Evolutionary conservation across 2,113 vertebrate species (phyloP).

Genomic region (Oryzias curvinotus): DNA sequence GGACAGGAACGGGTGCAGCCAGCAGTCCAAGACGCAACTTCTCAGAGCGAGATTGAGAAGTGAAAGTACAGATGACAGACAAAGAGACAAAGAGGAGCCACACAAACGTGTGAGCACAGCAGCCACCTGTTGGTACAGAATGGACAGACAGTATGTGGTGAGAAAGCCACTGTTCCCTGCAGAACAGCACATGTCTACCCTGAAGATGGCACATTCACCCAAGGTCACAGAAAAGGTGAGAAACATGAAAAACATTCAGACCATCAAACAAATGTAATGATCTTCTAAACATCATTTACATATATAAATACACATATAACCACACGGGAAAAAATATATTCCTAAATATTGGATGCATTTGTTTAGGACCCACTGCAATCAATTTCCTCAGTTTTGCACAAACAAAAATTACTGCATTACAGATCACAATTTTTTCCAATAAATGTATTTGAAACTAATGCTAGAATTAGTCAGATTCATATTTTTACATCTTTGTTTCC

Average conservation of each 20-base stretch:
- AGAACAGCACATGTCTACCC: constrained; percentile 57
- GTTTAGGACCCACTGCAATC: too few relatives aligned
- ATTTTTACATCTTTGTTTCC: neutral
- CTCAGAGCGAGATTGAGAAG: neutral
- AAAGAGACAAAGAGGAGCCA: constrained; percentile 20
- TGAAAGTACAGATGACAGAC: neutral
- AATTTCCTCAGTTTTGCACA: too few relatives aligned
- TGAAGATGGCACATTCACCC: constrained; percentile 54
- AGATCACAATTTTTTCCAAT: too few relatives aligned
- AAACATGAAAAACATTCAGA: neutral
- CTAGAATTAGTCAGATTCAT: too few relatives aligned
- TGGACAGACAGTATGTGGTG: constrained; percentile 35
- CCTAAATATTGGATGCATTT: too few relatives aligned
- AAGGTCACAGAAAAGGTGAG: constrained; percentile 54
- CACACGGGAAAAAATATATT: too few relatives aligned
- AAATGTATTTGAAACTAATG: too few relatives aligned
- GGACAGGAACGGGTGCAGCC: constrained; percentile 33
- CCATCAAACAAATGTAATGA: too few relatives aligned
- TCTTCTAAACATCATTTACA: too few relatives aligned
- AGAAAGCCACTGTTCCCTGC: constrained; percentile 37
- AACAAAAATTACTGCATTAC: too few relatives aligned
- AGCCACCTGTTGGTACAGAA: constrained; percentile 52
- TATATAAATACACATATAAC: too few relatives aligned
- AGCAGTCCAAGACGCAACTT: constrained; percentile 28
- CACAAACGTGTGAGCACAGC: constrained; percentile 57